These are phyloP conservation scores for Dicranocentrus wangi DNA, from an alignment of 2,888 invertebrate genomes.

Conservation along the genomic window DNA sequence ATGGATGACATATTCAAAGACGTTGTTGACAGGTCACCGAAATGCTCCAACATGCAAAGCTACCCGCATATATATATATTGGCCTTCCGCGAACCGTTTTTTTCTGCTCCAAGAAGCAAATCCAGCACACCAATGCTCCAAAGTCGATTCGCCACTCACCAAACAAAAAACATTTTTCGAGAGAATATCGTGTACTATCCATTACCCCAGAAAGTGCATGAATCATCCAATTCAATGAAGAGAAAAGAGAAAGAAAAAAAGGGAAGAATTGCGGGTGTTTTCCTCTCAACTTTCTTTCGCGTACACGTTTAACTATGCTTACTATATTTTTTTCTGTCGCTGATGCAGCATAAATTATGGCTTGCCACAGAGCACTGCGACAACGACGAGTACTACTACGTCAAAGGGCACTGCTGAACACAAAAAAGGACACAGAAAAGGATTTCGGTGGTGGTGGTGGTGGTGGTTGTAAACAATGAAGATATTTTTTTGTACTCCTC, in stretches of 20 bases:
- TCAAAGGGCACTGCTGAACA: too few species aligned
- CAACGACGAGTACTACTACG: background rate
- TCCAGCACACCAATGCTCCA: background rate
- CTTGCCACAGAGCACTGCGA: background rate
- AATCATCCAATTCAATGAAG: slow-evolving; percentile 27
- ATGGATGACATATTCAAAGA: slow-evolving; percentile 9
- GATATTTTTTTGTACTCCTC: background rate
- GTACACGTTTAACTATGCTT: background rate
- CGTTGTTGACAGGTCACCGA: slow-evolving; percentile 3
- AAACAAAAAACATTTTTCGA: too few species aligned
- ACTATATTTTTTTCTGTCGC: background rate
- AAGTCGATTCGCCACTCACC: too few species aligned
- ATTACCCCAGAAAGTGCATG: background rate
- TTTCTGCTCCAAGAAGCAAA: background rate
- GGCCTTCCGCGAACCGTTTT: background rate
- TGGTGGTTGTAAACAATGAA: background rate
- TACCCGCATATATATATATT: background rate
- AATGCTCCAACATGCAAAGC: background rate
- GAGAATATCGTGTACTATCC: too few species aligned
- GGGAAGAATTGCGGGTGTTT: background rate
- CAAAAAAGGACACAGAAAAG: background rate
- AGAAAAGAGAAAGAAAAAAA: background rate
- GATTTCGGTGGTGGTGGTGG: background rate
- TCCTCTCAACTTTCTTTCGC: background rate
- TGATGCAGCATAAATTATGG: slow-evolving; percentile 24